A percentile compares a stretch with the other conserved stretches of the same genome.
Evolutionary conservation across 2,113 vertebrate species (phyloP).

Genomic region (Cebus imitator): DNA sequence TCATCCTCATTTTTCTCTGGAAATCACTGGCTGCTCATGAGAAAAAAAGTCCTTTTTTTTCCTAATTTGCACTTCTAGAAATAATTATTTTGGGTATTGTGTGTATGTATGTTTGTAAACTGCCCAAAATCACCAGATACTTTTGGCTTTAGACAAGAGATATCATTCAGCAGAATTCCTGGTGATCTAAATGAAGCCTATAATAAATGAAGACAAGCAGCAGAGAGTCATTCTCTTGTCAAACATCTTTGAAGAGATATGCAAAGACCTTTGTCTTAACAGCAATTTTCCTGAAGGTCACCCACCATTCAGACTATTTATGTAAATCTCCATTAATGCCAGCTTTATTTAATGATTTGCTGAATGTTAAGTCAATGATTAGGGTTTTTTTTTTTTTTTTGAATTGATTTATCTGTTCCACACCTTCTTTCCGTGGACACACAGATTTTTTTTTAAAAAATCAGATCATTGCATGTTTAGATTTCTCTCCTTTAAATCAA

Average conservation of each 20-base stretch:
- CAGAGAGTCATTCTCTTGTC: conserved; percentile 14
- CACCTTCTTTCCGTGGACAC: conserved; percentile 34
- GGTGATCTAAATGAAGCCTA: conserved; percentile 40
- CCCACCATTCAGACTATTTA: conserved; percentile 44
- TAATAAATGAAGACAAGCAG: not conserved
- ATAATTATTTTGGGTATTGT: conserved; percentile 41
- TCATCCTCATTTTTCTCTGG: not conserved
- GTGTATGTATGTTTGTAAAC: not conserved
- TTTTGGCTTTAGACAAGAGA: not conserved
- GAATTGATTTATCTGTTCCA: conserved; percentile 60
- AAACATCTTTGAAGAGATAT: not conserved
- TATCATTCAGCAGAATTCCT: not conserved
- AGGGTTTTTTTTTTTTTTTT: not conserved
- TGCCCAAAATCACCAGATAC: conserved; percentile 23
- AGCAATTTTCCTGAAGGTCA: conserved; percentile 69
- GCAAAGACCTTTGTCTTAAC: conserved; percentile 46
- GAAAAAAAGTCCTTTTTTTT: conserved; percentile 6
- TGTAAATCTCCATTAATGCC: conserved; percentile 52
- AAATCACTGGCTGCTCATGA: not conserved
- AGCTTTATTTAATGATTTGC: conserved; percentile 59
- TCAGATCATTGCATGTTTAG: conserved; percentile 21
- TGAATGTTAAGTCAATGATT: conserved; percentile 43
- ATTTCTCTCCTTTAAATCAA: conserved; percentile 61
- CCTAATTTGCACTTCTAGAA: not conserved
- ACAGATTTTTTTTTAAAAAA: not conserved